These are phyloP conservation scores for Tachysurus fulvidraco DNA, from an alignment of 2,113 vertebrate species.

Conservation along the genomic window DNA sequence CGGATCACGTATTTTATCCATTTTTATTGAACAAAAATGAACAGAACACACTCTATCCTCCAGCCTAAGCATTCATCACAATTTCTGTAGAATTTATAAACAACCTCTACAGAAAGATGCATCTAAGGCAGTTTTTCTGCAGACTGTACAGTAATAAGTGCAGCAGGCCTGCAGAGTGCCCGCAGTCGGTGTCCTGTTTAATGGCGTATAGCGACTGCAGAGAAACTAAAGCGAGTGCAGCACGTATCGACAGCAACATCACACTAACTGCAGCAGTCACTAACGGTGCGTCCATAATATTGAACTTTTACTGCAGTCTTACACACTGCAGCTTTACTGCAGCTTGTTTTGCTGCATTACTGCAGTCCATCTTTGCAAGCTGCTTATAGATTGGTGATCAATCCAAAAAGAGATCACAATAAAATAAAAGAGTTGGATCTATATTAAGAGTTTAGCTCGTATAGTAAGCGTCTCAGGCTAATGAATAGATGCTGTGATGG, in stretches of 20 bases:
- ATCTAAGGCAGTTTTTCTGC: background rate
- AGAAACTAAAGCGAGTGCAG: background rate
- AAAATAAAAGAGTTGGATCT: background rate
- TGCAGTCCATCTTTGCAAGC: background rate
- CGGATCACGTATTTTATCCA: background rate
- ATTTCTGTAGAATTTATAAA: background rate
- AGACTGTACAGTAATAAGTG: background rate
- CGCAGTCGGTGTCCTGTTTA: background rate
- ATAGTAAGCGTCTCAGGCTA: background rate
- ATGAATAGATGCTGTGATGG: background rate
- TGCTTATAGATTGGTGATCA: background rate
- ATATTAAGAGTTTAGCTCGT: background rate
- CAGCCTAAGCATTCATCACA: background rate
- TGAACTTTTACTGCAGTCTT: slow-evolving; percentile 29
- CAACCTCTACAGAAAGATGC: background rate
- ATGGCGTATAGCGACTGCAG: slow-evolving; percentile 7
- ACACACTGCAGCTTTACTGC: slow-evolving; percentile 26
- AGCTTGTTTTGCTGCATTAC: slow-evolving; percentile 22
- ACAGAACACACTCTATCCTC: background rate
- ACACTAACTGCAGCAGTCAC: slow-evolving; percentile 41
- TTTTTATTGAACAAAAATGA: background rate
- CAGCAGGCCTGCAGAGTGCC: background rate
- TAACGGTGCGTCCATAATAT: slow-evolving; percentile 20
- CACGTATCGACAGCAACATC: slow-evolving; percentile 7
- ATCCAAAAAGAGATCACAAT: background rate